Evolutionary conservation across 2,113 vertebrate genomes (phyloP).

Genomic region (Siniperca chuatsi): DNA sequence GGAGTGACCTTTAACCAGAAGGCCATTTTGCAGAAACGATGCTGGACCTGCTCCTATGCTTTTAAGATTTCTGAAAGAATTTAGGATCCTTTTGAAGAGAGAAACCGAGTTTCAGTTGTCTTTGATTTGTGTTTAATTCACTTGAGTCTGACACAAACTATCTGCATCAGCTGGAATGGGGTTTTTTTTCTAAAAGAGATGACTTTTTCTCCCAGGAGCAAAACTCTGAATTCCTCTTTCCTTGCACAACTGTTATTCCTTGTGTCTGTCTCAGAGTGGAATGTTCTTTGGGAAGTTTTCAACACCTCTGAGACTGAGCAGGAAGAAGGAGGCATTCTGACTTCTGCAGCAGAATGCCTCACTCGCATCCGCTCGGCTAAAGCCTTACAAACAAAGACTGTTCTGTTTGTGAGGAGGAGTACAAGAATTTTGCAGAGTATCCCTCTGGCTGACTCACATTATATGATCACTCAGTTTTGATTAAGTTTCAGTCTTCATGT

Average conservation of each 20-base stretch:
- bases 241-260: slow-evolving; percentile 68
- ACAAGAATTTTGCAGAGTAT: slow-evolving; percentile 46
- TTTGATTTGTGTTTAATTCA: slow-evolving; percentile 19
- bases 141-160: slow-evolving; percentile 2
- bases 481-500: slow-evolving; percentile 1
- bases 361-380: slow-evolving; percentile 67
- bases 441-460: slow-evolving; percentile 46
- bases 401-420: slow-evolving; percentile 64
- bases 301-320: slow-evolving; percentile 80
- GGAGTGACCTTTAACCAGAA: slow-evolving; percentile 53
- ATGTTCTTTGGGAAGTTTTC: slow-evolving; percentile 79
- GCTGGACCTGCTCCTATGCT: not conserved
- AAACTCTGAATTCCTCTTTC: slow-evolving; percentile 48
- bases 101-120: not conserved
- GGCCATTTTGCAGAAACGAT: slow-evolving; percentile 23
- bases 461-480: slow-evolving; percentile 43
- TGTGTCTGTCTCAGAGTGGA: slow-evolving; percentile 65
- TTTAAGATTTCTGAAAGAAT: not conserved
- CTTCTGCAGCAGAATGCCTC: slow-evolving; percentile 64
- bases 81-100: not conserved
- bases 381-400: slow-evolving; percentile 74
- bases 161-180: slow-evolving; percentile 18
- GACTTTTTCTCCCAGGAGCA: slow-evolving; percentile 31
- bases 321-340: slow-evolving; percentile 72
- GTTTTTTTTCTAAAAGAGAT: slow-evolving; percentile 11